These are phyloP conservation scores for Gastracanthus pulcherrimus DNA, from an alignment of 2,888 invertebrate species.

Conservation along the genomic window DNA sequence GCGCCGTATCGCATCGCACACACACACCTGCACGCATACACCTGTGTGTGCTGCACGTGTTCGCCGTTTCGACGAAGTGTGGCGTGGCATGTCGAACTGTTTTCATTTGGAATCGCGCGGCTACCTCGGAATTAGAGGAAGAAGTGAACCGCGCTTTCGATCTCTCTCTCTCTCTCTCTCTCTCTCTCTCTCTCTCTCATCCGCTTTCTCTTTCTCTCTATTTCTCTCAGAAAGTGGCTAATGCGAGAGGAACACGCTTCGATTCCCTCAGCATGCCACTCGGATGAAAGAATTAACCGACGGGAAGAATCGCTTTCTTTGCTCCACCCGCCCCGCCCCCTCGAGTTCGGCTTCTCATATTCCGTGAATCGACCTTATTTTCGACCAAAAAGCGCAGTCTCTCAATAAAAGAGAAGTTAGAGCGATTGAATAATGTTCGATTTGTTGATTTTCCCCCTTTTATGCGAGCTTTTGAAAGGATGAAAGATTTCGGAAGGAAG, in stretches of 20 bases:
- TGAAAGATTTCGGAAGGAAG: neutral
- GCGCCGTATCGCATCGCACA: neutral
- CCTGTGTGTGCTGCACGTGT: neutral
- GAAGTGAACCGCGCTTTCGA: slow-evolving; percentile 6
- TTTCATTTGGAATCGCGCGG: slow-evolving; percentile 36
- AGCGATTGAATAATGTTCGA: neutral
- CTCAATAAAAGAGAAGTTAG: neutral
- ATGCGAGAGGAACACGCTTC: slow-evolving; percentile 60
- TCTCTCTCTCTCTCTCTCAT: neutral
- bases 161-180: neutral
- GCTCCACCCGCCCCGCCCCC: neutral
- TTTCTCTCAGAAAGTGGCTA: slow-evolving; percentile 51
- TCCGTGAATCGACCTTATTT: slow-evolving; percentile 34
- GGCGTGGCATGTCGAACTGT: slow-evolving; percentile 41
- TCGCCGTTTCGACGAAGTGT: neutral
- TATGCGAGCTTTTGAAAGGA: neutral
- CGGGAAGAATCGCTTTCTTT: slow-evolving; percentile 11
- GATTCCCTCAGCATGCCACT: slow-evolving; percentile 29
- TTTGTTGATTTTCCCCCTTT: neutral
- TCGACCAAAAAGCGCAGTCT: slow-evolving; percentile 24
- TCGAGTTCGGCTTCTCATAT: neutral
- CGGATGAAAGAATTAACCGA: slow-evolving; percentile 33
- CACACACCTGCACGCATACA: neutral
- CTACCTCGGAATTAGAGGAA: neutral
- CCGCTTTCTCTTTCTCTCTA: neutral